Conservation (phyloP, 2,113 vertebrate genomes). For the Muntiacus muntjak region DNA sequence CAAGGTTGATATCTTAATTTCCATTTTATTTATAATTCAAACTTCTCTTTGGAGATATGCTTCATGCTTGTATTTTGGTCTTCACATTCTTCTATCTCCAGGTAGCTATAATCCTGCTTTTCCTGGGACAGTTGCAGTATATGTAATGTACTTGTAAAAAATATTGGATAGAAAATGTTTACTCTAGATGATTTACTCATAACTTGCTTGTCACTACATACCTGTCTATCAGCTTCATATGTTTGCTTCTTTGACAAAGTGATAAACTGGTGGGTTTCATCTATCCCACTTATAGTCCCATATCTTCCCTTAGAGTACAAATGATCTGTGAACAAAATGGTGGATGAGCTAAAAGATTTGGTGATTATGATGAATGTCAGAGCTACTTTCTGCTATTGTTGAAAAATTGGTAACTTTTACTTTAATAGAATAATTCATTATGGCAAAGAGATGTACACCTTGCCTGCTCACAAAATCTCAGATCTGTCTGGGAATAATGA, state of each 20-base stretch:
- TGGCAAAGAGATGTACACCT: background rate
- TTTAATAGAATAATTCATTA: background rate
- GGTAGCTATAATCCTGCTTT: background rate
- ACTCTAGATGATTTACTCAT: background rate
- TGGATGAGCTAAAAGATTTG: background rate
- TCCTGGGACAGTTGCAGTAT: background rate
- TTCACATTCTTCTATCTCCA: background rate
- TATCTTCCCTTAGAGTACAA: background rate
- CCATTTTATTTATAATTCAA: background rate
- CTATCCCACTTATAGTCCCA: background rate
- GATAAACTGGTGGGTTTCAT: background rate
- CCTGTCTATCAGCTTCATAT: background rate
- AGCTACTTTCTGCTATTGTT: background rate
- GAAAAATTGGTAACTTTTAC: background rate
- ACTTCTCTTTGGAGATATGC: background rate
- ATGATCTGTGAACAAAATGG: background rate
- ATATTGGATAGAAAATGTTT: background rate
- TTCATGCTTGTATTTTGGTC: background rate
- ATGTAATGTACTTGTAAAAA: background rate
- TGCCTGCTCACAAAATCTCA: background rate
- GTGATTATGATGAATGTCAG: background rate
- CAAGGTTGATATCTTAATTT: background rate
- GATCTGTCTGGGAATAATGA: background rate
- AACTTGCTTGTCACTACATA: background rate
- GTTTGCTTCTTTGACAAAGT: background rate